These are phyloP conservation scores for Oegoconia quadripuncta DNA, from an alignment of 2,888 invertebrate species.

Conservation along the genomic window DNA sequence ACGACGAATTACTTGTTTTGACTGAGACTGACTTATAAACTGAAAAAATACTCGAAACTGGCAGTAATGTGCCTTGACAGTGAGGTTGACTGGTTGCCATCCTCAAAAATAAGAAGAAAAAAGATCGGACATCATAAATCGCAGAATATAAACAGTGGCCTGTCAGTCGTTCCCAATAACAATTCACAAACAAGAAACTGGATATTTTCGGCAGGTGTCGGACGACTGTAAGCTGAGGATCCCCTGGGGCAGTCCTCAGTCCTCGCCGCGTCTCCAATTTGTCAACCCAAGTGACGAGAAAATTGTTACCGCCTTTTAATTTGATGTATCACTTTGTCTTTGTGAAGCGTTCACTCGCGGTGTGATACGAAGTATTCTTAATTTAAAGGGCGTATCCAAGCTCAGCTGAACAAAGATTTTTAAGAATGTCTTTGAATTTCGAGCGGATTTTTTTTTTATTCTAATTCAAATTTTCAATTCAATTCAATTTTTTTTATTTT, in stretches of 20 bases:
- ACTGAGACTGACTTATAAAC: too few relatives aligned
- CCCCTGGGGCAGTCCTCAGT: conserved; percentile 45
- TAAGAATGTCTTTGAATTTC: too few relatives aligned
- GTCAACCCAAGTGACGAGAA: conserved; percentile 25
- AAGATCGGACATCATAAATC: conserved; percentile 17
- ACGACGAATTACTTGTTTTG: too few relatives aligned
- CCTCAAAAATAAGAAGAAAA: conserved; percentile 6
- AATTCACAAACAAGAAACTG: conserved; percentile 59
- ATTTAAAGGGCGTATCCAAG: too few relatives aligned
- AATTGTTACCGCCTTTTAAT: background rate
- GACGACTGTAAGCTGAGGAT: conserved; percentile 54
- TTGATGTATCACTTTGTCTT: background rate
- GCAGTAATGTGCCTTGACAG: too few relatives aligned
- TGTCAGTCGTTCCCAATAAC: conserved; percentile 47
- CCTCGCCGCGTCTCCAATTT: conserved; percentile 38
- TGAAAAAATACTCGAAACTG: too few relatives aligned
- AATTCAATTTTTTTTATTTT: too few relatives aligned
- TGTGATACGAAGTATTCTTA: too few relatives aligned
- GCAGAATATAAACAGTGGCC: conserved; percentile 27
- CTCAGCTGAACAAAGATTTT: too few relatives aligned
- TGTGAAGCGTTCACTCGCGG: too few relatives aligned
- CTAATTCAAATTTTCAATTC: too few relatives aligned
- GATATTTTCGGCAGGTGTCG: conserved; percentile 66
- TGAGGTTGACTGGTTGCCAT: conserved; percentile 2
- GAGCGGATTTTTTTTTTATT: too few relatives aligned